phyloP scores from a whole-genome alignment of 2,888 invertebrate genomes.

The Patella caerulea region DNA sequence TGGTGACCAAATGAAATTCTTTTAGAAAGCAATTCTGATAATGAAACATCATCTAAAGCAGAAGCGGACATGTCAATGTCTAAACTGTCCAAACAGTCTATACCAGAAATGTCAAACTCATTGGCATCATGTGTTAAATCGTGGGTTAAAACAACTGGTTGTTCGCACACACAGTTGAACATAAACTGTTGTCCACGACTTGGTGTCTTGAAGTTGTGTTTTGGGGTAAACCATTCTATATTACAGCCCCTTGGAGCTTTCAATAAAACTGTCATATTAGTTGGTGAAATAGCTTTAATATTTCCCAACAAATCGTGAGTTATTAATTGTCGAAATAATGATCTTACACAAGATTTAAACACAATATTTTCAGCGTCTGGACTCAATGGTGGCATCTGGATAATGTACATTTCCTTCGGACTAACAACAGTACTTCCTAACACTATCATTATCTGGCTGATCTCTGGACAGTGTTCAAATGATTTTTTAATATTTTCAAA shows the following conservation, averaged over 20 bases:
- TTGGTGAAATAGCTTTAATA: constrained; percentile 42
- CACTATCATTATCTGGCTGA: constrained; percentile 45
- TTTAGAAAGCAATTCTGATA: not conserved
- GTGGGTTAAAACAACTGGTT: constrained; percentile 30
- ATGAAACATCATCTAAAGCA: not conserved
- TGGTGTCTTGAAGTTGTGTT: constrained; percentile 47
- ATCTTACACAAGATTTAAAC: constrained; percentile 40
- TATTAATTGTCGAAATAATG: constrained; percentile 51
- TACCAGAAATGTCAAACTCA: constrained; percentile 55
- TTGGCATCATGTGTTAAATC: constrained; percentile 43
- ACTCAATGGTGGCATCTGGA: constrained; percentile 41
- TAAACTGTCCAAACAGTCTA: constrained; percentile 51
- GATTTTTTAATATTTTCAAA: constrained; percentile 40
- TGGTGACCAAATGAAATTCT: constrained; percentile 1
- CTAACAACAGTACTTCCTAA: constrained; percentile 55
- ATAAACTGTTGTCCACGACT: constrained; percentile 44
- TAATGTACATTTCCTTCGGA: constrained; percentile 54
- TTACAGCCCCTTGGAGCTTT: constrained; percentile 47
- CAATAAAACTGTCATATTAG: constrained; percentile 47
- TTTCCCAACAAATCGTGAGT: constrained; percentile 50
- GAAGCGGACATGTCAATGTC: constrained; percentile 20
- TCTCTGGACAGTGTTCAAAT: constrained; percentile 54
- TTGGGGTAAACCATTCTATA: constrained; percentile 54
- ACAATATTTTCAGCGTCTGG: constrained; percentile 30
- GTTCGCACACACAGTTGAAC: constrained; percentile 40